phyloP scores from a whole-genome alignment of 2,113 vertebrate genomes.

The Rhinogobius similis region DNA sequence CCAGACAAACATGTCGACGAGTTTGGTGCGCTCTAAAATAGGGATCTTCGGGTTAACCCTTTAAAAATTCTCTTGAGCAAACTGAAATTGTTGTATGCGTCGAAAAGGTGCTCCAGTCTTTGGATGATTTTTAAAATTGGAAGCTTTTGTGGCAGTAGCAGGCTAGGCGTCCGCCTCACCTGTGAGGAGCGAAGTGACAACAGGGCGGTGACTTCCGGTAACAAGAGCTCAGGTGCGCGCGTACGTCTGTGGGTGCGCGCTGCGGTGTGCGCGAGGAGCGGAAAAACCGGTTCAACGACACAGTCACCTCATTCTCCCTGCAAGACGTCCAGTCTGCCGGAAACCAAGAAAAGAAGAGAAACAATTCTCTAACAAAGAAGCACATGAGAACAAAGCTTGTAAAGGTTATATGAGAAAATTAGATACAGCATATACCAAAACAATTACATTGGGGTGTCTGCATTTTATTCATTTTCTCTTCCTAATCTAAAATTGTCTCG shows the following conservation, averaged over 20 bases:
- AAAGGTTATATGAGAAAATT: not conserved
- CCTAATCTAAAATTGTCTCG: not conserved
- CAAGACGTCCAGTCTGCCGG: no score
- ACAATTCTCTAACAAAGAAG: not conserved
- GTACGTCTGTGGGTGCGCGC: no score
- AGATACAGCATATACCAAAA: not conserved
- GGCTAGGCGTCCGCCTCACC: not conserved
- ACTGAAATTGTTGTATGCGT: not conserved
- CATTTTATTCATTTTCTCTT: not conserved
- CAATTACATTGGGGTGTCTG: not conserved
- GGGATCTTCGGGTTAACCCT: not conserved
- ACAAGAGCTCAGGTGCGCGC: conserved; percentile 21
- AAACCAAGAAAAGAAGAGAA: no score
- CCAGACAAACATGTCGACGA: conserved; percentile 50
- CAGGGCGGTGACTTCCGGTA: conserved; percentile 39
- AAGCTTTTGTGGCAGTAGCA: not conserved
- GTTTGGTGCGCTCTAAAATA: not conserved
- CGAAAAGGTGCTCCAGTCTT: not conserved
- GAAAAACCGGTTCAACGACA: conserved; percentile 37
- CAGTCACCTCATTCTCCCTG: not conserved
- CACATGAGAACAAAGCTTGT: not conserved
- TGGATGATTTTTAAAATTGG: not conserved
- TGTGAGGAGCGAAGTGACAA: conserved; percentile 31
- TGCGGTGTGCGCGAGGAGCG: not conserved
- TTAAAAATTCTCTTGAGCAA: not conserved